Base-by-base conservation (phyloP, 2,113 vertebrate species). In the Numenius arquata region DNA sequence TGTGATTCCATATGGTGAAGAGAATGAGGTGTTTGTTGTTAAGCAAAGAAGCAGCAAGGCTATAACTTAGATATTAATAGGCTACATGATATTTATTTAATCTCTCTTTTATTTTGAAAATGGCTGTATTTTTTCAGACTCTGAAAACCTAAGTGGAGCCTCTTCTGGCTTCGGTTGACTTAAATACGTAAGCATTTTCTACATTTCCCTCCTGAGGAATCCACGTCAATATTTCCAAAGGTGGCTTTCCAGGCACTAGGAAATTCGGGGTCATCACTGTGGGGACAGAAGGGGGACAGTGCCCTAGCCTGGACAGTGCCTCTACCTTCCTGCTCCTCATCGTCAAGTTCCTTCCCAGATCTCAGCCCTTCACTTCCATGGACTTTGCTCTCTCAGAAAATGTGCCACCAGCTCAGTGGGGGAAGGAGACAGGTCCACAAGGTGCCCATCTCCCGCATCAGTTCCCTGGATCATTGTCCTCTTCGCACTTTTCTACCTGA, bases 211-310 rank as follows among this genome's bases (percentile, higher is more conserved):
- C 53, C 73, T 38, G 47, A 72, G n/a, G 27, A 75, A 55, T 75
- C 21, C 25, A 76, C 11, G 76, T 82, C 76, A 13, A 0, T 29
- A 15, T 43, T n/a, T 75, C 72, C 77, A 43, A 30, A 67, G 30
- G 29, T 71, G 63, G 16, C 12, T 66, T 71, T 43, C 34, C 58
- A 61, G 56, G 62, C 38, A 25, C 15, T 11, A 22, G 32, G 8
- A 62, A 47, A 32, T 41, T 22, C 0, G 0, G 12, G 41, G 34
- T n/a, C 52, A 17, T 11, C 0, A 0, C 11, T 89, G 36, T 8
- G 13, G 52, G 34, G 74, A 48, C 22, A 63, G 47, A 63, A 75
- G 8, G 14, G 10, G 22, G 20, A 34, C 38, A 48, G 8, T 25
- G 20, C 32, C 41, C 17, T 56, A 13, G 25, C 18, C 21, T 40